phyloP scores from a whole-genome alignment of 2,888 invertebrate genomes.

The Caradrina kadenii region DNA sequence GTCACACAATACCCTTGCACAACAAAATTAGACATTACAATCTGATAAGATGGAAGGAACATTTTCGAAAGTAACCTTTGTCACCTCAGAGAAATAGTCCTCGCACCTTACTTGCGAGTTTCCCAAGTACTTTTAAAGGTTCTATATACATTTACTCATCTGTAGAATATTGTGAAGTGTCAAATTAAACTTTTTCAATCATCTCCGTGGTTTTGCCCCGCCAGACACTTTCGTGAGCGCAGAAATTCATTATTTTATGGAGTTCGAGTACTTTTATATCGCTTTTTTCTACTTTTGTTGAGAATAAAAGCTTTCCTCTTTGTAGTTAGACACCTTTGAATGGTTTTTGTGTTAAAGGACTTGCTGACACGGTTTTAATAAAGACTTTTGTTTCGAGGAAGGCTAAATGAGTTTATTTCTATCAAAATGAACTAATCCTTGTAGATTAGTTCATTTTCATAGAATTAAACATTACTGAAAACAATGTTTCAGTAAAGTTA shows the following conservation, averaged over 20 bases:
- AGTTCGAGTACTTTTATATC: slow-evolving; percentile 58
- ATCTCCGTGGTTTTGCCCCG: slow-evolving; percentile 63
- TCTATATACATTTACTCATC: slow-evolving; percentile 46
- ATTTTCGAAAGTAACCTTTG: slow-evolving; percentile 5
- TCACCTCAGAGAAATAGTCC: slow-evolving; percentile 41
- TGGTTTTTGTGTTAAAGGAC: slow-evolving; percentile 16
- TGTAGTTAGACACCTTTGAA: slow-evolving; percentile 43
- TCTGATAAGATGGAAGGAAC: slow-evolving; percentile 4
- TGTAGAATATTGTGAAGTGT: slow-evolving; percentile 69
- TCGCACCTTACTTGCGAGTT: slow-evolving; percentile 48
- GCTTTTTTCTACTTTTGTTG: slow-evolving; percentile 60
- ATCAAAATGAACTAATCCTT: too few species aligned
- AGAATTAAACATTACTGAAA: too few species aligned
- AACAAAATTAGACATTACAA: slow-evolving; percentile 23
- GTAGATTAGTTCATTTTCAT: too few species aligned
- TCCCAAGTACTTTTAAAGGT: slow-evolving; percentile 39
- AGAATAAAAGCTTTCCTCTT: slow-evolving; percentile 52
- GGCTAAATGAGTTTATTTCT: not conserved
- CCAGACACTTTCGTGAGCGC: slow-evolving; percentile 59
- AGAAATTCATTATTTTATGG: slow-evolving; percentile 68
- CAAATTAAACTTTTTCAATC: slow-evolving; percentile 83
- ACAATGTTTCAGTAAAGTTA: too few species aligned
- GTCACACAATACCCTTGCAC: not conserved
- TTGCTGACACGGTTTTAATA: slow-evolving; percentile 3
- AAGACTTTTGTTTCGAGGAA: not conserved